These are phyloP conservation scores for Triplophysa yarkandensis DNA, from an alignment of 2,797 vertebrate species.

Conservation along the genomic window DNA sequence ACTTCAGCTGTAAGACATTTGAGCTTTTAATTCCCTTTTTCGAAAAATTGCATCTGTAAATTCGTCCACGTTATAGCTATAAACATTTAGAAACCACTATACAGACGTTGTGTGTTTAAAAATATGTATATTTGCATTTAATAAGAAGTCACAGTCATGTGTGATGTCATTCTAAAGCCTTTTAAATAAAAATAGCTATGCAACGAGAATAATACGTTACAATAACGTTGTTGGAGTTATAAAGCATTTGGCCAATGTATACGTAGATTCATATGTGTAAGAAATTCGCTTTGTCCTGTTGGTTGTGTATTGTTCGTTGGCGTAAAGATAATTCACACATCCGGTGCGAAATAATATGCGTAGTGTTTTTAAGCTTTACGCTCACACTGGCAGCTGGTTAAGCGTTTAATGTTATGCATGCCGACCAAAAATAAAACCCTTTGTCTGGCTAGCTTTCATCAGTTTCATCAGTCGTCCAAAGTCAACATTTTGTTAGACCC, in stretches of 20 bases:
- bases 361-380: conserved; percentile 31
- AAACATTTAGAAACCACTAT: background rate
- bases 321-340: conserved; percentile 21
- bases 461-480: conserved; percentile 28
- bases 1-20: background rate
- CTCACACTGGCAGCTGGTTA: conserved; percentile 11
- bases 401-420: background rate
- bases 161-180: background rate
- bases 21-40: background rate
- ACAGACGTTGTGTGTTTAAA: background rate
- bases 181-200: too few relatives aligned
- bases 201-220: too few relatives aligned
- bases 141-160: background rate
- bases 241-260: background rate
- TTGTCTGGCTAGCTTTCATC: conserved; percentile 41
- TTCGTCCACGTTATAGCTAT: background rate
- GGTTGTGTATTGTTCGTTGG: background rate
- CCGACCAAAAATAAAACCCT: conserved; percentile 40
- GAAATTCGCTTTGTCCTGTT: background rate
- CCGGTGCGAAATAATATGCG: background rate
- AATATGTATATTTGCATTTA: background rate
- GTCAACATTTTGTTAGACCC: background rate
- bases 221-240: background rate
- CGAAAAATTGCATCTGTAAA: background rate
- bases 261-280: background rate